Conservation (phyloP, 2,888 invertebrate genomes). For the Lepeophtheirus nordmannii region DNA sequence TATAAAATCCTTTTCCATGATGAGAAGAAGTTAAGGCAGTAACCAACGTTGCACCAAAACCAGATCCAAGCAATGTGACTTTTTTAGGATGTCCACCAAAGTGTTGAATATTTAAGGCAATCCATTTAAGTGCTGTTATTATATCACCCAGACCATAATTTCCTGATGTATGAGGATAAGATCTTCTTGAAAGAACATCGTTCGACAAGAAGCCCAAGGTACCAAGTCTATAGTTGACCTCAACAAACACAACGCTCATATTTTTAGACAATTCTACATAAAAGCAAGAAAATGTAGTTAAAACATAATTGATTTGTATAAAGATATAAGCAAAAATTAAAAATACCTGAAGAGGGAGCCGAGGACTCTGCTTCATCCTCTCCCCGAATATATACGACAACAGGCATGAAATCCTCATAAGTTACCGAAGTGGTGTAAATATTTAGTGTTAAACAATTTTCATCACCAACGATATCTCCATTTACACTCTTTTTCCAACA, state of each 20-base stretch:
- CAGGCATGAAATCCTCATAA: slow-evolving; percentile 60
- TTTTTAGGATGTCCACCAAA: slow-evolving; percentile 64
- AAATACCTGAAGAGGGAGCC: neutral
- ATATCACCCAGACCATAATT: slow-evolving; percentile 74
- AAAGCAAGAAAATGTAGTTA: neutral
- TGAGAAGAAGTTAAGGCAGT: slow-evolving; percentile 51
- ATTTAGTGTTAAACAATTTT: slow-evolving; percentile 68
- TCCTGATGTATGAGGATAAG: slow-evolving; percentile 59
- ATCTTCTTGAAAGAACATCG: slow-evolving; percentile 46
- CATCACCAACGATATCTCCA: slow-evolving; percentile 38
- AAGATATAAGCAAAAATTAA: no score
- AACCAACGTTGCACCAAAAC: slow-evolving; percentile 67
- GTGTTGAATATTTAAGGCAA: slow-evolving; percentile 59
- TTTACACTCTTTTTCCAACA: slow-evolving; percentile 23
- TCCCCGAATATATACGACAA: slow-evolving; percentile 64
- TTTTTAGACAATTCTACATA: slow-evolving; percentile 48
- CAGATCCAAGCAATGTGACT: slow-evolving; percentile 66
- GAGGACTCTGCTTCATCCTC: slow-evolving; percentile 39
- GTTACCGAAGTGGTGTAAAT: slow-evolving; percentile 62
- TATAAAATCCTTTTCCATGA: slow-evolving; percentile 48
- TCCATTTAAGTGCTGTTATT: slow-evolving; percentile 58
- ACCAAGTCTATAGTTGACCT: slow-evolving; percentile 63
- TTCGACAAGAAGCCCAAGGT: slow-evolving; percentile 57
- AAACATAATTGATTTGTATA: no score
- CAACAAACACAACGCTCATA: slow-evolving; percentile 65